Conservation (phyloP, 2,113 vertebrate genomes). For the Dasyornis broadbenti region DNA sequence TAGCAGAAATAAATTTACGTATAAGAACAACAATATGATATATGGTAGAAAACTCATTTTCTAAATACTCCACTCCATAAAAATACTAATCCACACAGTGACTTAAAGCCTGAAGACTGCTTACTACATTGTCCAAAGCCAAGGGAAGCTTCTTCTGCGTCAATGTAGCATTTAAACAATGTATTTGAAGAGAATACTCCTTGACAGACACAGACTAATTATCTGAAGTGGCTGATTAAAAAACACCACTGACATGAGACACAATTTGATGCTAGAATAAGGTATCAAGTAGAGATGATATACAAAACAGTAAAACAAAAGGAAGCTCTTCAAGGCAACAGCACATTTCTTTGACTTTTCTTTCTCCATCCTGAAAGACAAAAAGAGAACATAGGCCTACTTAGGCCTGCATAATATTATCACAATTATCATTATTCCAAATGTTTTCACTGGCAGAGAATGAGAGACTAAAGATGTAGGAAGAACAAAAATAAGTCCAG, state of each 20-base stretch:
- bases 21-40: background rate
- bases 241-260: fast-evolving
- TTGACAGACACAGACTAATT: background rate
- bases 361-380: background rate
- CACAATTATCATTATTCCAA: background rate
- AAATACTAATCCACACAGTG: background rate
- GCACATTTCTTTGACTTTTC: background rate
- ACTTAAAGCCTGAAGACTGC: background rate
- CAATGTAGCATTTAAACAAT: fast-evolving
- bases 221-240: background rate
- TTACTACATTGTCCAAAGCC: background rate
- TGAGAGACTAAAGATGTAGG: background rate
- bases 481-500: background rate
- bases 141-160: background rate
- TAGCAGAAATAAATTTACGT: background rate
- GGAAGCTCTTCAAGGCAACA: background rate
- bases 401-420: background rate
- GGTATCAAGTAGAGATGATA: background rate
- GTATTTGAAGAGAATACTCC: background rate
- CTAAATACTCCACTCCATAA: background rate
- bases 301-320: background rate
- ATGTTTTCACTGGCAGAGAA: background rate
- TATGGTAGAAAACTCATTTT: background rate
- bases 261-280: background rate
- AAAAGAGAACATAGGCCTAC: background rate